Conservation (phyloP, 2,113 vertebrate species). For the Crotophaga sulcirostris region DNA sequence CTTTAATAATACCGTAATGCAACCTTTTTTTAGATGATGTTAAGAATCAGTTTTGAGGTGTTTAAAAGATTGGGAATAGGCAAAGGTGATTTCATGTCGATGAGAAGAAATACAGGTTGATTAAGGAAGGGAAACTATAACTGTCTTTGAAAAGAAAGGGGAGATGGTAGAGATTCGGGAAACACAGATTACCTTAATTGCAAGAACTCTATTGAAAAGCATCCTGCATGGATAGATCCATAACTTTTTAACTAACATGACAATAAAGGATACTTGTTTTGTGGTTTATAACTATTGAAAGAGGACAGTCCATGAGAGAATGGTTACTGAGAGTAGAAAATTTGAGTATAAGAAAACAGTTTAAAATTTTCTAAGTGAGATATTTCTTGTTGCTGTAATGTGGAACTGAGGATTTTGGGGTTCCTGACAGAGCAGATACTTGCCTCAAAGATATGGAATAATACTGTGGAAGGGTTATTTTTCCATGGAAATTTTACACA, state of each 20-base stretch:
- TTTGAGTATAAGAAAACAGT: background rate
- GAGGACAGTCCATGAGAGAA: background rate
- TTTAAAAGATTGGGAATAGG: background rate
- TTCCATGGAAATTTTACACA: background rate
- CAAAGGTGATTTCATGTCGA: background rate
- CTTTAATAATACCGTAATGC: background rate
- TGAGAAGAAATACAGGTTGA: background rate
- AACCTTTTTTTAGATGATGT: background rate
- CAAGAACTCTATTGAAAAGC: background rate
- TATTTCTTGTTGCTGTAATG: background rate
- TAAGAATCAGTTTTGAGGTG: background rate
- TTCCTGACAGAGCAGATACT: background rate
- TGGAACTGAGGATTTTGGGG: background rate
- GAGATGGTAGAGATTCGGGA: fast-evolving
- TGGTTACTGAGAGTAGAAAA: constrained; percentile 4
- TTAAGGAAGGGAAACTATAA: background rate
- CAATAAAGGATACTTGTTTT: constrained; percentile 38
- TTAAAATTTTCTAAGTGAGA: constrained; percentile 9
- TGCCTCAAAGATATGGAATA: background rate
- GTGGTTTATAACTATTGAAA: constrained; percentile 63
- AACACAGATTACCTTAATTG: background rate
- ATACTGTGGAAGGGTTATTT: background rate
- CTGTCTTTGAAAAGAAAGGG: background rate
- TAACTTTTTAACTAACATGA: constrained; percentile 50
- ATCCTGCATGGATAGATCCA: background rate